Evolutionary conservation across 1,140 invertebrate genomes (phyloP), one percentile per base, ranked within the genome.

Genomic region (Drosophila malerkotliana): DNA sequence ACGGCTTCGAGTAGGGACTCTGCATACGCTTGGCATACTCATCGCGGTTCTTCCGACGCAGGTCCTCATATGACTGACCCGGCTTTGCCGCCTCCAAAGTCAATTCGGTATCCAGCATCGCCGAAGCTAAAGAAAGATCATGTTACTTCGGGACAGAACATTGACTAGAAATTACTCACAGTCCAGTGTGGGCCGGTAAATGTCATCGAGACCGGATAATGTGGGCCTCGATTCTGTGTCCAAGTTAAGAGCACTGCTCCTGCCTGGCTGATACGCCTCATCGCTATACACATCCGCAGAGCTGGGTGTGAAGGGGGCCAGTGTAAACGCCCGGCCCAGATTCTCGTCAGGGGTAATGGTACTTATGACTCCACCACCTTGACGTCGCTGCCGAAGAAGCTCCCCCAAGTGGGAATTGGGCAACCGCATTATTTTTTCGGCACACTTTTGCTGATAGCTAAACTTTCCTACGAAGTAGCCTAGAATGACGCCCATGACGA

Each of bases 381-480:
- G 76, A 0, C 85, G 69, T 0, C 87, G 76, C 9, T 90, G 87
- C 7, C 82, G 64, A 6, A 92, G 44, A 14, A 92, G 56, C 51
- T 92, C 90, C 1, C 77, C 91, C 26, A 92, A 45, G 15, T 67
- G 72, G 7, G 91, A 92, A 34, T 92, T 90, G 5, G 95, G 95
- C 24, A 96, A 88, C 8, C 93, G 92, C 94, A 97, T 95, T 1
- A 97, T 92, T 91, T 96, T 96, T 64, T 96, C 95, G 4, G 94
- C 94, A 90, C 95, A 96, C 64, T 93, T 94, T 41, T 92, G 87
- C 88, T 96, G 95, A 77, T 96, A 97, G 1, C 95, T 96, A 41
- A 96, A 92, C 92, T 96, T 96, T 3, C 96, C 96, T 1, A 95
- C 45, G 78, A 96, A 94, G 92, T 96, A 96, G 6, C 95, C 96